Evolutionary conservation across 2,888 invertebrate species (phyloP).

Genomic region (Eutolmus rufibarbis): DNA sequence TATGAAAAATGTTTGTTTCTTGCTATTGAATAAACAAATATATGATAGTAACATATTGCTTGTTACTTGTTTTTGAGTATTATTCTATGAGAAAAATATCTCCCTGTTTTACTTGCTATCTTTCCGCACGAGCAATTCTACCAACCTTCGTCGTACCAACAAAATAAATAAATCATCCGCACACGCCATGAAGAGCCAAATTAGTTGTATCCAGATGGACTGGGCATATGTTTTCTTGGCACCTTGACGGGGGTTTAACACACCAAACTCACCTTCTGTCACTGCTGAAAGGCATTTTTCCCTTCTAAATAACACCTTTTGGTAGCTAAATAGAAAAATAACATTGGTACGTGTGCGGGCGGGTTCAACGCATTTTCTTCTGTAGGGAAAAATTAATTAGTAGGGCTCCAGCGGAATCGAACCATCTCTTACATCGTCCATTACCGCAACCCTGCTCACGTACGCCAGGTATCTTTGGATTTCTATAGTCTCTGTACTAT

Average conservation of each 20-base stretch:
- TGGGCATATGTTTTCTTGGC: neutral
- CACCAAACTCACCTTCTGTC: neutral
- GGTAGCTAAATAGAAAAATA: neutral
- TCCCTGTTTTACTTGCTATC: neutral
- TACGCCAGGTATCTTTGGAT: neutral
- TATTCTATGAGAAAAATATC: neutral
- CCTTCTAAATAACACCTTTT: neutral
- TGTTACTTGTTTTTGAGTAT: neutral
- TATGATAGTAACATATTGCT: neutral
- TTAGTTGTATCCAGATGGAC: neutral
- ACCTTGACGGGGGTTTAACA: neutral
- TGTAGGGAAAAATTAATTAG: neutral
- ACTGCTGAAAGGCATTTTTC: neutral
- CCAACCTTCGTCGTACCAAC: neutral
- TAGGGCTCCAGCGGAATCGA: neutral
- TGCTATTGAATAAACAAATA: too few species aligned
- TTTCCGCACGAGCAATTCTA: neutral
- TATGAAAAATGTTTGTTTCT: too few species aligned
- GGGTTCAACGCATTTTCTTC: neutral
- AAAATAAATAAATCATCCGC: neutral
- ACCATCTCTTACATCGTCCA: neutral
- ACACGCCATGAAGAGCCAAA: neutral
- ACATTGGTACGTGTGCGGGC: neutral
- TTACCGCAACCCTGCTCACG: neutral
- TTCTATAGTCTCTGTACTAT: neutral